Evolutionary conservation across 2,113 vertebrate genomes (phyloP).

Genomic region (Myocastor coypus): DNA sequence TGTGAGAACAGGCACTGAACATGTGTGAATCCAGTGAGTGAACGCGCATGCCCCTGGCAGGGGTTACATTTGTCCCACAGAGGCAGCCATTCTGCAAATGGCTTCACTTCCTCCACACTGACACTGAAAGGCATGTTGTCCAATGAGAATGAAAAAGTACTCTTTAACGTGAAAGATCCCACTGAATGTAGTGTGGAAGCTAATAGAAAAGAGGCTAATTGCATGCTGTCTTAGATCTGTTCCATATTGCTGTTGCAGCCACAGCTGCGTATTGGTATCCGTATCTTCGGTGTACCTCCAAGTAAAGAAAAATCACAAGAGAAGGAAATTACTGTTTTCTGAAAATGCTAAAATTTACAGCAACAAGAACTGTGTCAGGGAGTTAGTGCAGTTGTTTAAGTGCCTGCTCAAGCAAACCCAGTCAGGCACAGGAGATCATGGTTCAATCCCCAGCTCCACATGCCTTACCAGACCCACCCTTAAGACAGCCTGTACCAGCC

Average conservation of each 20-base stretch:
- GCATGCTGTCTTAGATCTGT: neutral
- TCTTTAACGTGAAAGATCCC: neutral
- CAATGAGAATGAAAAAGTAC: slow-evolving; percentile 21
- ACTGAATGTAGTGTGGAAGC: neutral
- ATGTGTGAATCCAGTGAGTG: neutral
- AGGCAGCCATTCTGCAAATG: neutral
- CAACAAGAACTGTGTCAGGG: neutral
- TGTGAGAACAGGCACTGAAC: too few relatives aligned
- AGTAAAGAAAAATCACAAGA: slow-evolving; percentile 21
- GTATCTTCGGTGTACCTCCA: slow-evolving; percentile 14
- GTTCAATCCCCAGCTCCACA: too few relatives aligned
- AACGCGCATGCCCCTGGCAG: neutral
- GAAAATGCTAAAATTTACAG: slow-evolving; percentile 41
- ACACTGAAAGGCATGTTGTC: neutral
- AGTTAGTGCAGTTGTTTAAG: too few relatives aligned
- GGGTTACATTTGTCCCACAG: neutral
- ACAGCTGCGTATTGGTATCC: neutral
- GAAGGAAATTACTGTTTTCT: slow-evolving; percentile 28
- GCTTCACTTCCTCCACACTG: neutral
- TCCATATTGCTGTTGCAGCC: neutral
- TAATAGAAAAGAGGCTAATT: neutral
- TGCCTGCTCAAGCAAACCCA: too few relatives aligned
- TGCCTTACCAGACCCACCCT: too few relatives aligned
- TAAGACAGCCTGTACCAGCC: too few relatives aligned
- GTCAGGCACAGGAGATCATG: too few relatives aligned